These are phyloP conservation scores for Temnothorax unifasciatus DNA, from an alignment of 2,888 invertebrate species.

Conservation along the genomic window DNA sequence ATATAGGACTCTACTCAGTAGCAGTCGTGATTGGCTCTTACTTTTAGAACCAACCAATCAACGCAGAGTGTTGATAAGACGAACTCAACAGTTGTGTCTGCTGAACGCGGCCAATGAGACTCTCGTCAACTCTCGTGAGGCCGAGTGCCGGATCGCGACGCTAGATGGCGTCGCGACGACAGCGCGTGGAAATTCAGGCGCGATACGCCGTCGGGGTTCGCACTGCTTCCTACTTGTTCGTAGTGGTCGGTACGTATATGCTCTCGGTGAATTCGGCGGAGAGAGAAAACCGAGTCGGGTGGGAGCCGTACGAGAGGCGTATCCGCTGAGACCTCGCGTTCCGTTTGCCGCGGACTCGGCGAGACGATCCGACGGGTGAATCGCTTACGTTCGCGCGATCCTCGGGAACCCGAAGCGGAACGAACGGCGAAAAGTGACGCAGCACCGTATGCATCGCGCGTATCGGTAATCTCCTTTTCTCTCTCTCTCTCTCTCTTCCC, in stretches of 20 bases:
- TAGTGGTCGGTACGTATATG: constrained; percentile 27
- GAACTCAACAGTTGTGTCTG: too few species aligned
- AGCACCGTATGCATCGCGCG: constrained; percentile 74
- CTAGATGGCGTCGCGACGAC: not conserved
- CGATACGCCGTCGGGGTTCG: not conserved
- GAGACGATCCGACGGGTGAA: too few species aligned
- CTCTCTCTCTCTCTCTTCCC: not conserved
- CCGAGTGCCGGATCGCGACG: not conserved
- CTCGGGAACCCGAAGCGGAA: constrained; percentile 61
- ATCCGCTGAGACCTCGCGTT: constrained; percentile 27
- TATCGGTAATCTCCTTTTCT: constrained; percentile 57
- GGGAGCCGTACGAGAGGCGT: not conserved
- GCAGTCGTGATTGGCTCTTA: too few species aligned
- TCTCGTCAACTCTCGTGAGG: not conserved
- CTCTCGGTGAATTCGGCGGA: constrained; percentile 34
- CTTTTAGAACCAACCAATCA: too few species aligned
- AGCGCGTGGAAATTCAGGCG: not conserved
- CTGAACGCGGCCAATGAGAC: too few species aligned
- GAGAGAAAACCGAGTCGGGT: constrained; percentile 34
- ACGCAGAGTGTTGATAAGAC: too few species aligned
- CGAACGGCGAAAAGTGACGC: constrained; percentile 74
- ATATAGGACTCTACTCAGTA: too few species aligned
- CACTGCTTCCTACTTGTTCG: constrained; percentile 28
- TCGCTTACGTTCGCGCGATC: constrained; percentile 35
- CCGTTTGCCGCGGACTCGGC: not conserved